Conservation (phyloP, 1,140 invertebrate species). For the Gryon sp. region DNA sequence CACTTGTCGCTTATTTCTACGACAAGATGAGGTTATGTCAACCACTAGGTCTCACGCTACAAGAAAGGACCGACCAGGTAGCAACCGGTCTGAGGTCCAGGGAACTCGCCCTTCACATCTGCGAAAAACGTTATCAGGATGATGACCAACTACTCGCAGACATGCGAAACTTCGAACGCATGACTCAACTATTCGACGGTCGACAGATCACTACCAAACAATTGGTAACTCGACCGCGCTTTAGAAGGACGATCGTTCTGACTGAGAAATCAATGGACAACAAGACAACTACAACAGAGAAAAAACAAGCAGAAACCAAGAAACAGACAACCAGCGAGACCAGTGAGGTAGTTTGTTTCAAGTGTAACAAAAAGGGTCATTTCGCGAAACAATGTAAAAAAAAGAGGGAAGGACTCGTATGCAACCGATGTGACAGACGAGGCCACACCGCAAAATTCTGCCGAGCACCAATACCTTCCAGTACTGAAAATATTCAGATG, state of each 20-base stretch:
- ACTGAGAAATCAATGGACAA: too few relatives aligned
- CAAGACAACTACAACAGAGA: too few relatives aligned
- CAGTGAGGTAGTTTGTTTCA: not conserved
- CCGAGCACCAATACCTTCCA: too few relatives aligned
- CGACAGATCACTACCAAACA: too few relatives aligned
- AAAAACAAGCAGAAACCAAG: too few relatives aligned
- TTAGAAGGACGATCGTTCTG: too few relatives aligned
- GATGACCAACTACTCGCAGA: not conserved
- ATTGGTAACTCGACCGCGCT: too few relatives aligned
- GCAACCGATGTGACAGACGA: too few relatives aligned
- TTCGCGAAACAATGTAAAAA: not conserved
- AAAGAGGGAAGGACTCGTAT: not conserved
- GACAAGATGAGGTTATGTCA: constrained; percentile 30
- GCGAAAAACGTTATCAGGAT: not conserved
- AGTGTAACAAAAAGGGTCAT: not conserved
- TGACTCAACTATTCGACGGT: too few relatives aligned
- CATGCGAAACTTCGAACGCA: too few relatives aligned
- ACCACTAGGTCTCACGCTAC: not conserved
- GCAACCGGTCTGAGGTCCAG: not conserved
- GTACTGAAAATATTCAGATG: too few relatives aligned
- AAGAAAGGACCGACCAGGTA: not conserved
- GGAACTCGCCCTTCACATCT: not conserved
- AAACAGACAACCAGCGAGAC: not conserved
- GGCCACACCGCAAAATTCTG: too few relatives aligned
- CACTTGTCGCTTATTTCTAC: constrained; percentile 11